Percentiles rank a stretch among this genome's conserved stretches.
Evolutionary conservation across 2,113 vertebrate genomes (phyloP).

Genomic region (Numida meleagris): DNA sequence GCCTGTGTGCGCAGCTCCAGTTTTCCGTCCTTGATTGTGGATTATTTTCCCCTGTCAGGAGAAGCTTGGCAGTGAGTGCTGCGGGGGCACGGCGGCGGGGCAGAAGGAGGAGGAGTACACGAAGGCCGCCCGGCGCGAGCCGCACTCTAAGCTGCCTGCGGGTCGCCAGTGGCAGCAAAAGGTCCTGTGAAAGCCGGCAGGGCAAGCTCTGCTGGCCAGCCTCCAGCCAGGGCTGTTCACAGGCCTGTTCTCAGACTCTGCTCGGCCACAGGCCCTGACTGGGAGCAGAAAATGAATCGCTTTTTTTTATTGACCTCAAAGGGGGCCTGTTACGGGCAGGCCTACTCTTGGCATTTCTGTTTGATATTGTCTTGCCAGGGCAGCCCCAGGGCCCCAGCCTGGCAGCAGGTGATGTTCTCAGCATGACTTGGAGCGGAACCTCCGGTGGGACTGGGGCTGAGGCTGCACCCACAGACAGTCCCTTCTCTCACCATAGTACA

Average conservation of each 20-base stretch:
- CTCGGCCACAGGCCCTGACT: slow-evolving; percentile 66
- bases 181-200: slow-evolving; percentile 80
- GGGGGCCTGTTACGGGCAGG: slow-evolving; percentile 81
- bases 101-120: neutral
- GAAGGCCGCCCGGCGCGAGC: neutral
- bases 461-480: neutral
- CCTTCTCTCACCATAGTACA: rapidly evolving
- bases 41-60: slow-evolving; percentile 55
- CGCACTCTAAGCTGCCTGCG: slow-evolving; percentile 3
- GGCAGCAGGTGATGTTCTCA: slow-evolving; percentile 78
- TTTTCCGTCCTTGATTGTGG: slow-evolving; percentile 73
- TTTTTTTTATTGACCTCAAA: slow-evolving; percentile 75
- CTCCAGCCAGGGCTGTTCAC: slow-evolving; percentile 76
- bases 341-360: slow-evolving; percentile 67
- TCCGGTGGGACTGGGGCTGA: rapidly evolving
- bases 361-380: slow-evolving; percentile 6
- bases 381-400: neutral
- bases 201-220: slow-evolving; percentile 70
- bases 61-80: slow-evolving; percentile 47
- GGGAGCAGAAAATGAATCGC: slow-evolving; percentile 73
- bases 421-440: neutral
- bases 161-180: slow-evolving; percentile 71
- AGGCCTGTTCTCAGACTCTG: slow-evolving; percentile 82
- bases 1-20: slow-evolving; percentile 7
- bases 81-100: neutral